These are phyloP conservation scores for Cottoperca gobio DNA, from an alignment of 2,797 vertebrate genomes.

Conservation along the genomic window DNA sequence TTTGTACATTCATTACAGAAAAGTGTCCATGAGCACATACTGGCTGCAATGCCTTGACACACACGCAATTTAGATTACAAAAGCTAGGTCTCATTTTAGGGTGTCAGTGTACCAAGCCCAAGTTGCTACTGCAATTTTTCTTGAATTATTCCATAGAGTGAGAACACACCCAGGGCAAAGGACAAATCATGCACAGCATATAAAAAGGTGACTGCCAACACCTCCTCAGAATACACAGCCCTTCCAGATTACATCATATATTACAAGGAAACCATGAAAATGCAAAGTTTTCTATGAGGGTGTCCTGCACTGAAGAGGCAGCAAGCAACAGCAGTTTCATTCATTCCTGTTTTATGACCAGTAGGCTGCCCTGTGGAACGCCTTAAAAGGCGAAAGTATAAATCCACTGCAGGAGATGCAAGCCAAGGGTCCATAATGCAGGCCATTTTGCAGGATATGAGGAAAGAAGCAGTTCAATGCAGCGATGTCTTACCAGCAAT, in stretches of 20 bases:
- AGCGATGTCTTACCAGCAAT: slow-evolving; percentile 95
- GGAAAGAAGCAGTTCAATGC: slow-evolving; percentile 57
- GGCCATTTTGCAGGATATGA: slow-evolving; percentile 63
- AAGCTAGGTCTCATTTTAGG: neutral
- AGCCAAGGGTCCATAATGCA: slow-evolving; percentile 73
- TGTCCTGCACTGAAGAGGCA: slow-evolving; percentile 59
- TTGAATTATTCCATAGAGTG: slow-evolving; percentile 23
- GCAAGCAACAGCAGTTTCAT: slow-evolving; percentile 73
- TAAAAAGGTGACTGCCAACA: slow-evolving; percentile 30
- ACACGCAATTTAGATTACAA: slow-evolving; percentile 14
- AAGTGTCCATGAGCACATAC: neutral
- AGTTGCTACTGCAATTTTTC: slow-evolving; percentile 10
- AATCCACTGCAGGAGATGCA: slow-evolving; percentile 76
- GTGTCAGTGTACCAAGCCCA: neutral
- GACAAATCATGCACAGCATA: slow-evolving; percentile 16
- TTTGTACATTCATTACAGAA: neutral
- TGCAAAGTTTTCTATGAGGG: slow-evolving; percentile 73
- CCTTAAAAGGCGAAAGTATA: slow-evolving; percentile 87
- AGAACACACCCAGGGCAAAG: slow-evolving; percentile 72
- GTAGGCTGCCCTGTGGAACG: slow-evolving; percentile 66
- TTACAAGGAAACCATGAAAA: slow-evolving; percentile 68
- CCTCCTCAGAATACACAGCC: slow-evolving; percentile 31
- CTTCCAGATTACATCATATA: slow-evolving; percentile 77
- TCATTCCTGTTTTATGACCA: slow-evolving; percentile 79
- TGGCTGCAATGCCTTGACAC: neutral